Evolutionary conservation across 2,113 vertebrate species (phyloP).

Genomic region (Butorides virescens): DNA sequence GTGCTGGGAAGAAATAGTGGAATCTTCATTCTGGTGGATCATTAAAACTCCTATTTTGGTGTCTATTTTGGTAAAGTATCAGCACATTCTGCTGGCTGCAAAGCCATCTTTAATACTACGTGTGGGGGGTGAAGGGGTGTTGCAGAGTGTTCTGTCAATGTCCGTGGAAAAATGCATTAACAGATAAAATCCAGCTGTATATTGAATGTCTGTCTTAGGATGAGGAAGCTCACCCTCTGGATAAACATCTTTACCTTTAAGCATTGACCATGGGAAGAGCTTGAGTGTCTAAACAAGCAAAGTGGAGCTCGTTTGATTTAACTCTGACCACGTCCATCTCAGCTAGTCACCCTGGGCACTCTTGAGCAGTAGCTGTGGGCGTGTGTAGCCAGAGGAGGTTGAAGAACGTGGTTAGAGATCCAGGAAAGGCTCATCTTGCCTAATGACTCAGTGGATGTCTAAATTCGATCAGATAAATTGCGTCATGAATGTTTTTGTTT

Average conservation of each 20-base stretch:
- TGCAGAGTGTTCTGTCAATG: neutral
- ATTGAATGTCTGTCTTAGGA: neutral
- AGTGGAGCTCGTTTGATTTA: neutral
- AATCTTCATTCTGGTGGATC: constrained; percentile 90
- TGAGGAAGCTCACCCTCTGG: neutral
- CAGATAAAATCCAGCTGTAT: neutral
- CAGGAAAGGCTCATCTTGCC: neutral
- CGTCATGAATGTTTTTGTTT: neutral
- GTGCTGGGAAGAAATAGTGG: constrained; percentile 91
- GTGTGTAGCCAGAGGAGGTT: neutral
- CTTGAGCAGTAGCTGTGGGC: neutral
- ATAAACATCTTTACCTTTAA: neutral
- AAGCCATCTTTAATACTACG: neutral
- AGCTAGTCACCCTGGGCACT: neutral
- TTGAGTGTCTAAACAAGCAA: neutral
- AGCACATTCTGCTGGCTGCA: neutral
- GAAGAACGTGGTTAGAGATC: neutral
- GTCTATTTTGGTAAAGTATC: constrained; percentile 88
- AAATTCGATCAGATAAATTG: neutral
- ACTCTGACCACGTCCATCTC: neutral
- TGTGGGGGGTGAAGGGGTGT: neutral
- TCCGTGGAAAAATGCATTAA: neutral
- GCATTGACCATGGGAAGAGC: neutral
- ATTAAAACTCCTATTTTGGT: constrained; percentile 89
- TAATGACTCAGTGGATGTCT: neutral